Base-by-base conservation (phyloP, 2,113 vertebrate species). In the Dascyllus trimaculatus region DNA sequence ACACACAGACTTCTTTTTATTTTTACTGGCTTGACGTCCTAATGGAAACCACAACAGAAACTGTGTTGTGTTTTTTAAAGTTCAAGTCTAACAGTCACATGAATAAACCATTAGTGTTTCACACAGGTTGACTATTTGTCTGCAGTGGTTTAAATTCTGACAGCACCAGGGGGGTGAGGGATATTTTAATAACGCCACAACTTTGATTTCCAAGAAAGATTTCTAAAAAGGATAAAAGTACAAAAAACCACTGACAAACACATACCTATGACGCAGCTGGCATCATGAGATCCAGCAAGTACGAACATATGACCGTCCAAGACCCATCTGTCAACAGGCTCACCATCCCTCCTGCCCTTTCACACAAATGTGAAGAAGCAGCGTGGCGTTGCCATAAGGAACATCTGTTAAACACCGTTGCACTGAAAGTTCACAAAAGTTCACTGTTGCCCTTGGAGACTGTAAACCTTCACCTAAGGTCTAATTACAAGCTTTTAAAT, bases 21-120 rank as follows among this genome's bases (percentile, higher is more conserved):
- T 84, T 82, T 71, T 26, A 72, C 29, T 80, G 72, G 54, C 61
- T 68, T 40, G 35, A 78, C 25, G 21, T 63, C 14, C 11, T 79
- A 56, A 48, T 57, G 53, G 69, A 78, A 85, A 86, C 17, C 54
- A 78, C 80, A 70, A 82, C 78, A 88, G 32, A 26, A n/a, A 52
- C 38, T 15, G 35, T 66, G 24, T 71, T 76, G 35, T 80, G 56
- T 62, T 84, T 67, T 57, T 75, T 49, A 15, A 61, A 78, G 21
- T 76, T 53, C 9, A 25, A 61, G 76, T 82, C 49, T 62, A 64
- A 52, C 56, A 54, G 83, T 88, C 78, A 80, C 54, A 79, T 79
- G 74, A 80, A 72, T 24, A 56, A 78, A 78, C 21, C 79, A 80
- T 3, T 66, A 74, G 54, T 22, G 54, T 21, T 45, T 48, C 49